Percentiles rank a stretch among this genome's conserved stretches.
These are phyloP conservation scores for Drosophila parabipectinata DNA, from an alignment of 1,140 invertebrate genomes.

Conservation along the genomic window DNA sequence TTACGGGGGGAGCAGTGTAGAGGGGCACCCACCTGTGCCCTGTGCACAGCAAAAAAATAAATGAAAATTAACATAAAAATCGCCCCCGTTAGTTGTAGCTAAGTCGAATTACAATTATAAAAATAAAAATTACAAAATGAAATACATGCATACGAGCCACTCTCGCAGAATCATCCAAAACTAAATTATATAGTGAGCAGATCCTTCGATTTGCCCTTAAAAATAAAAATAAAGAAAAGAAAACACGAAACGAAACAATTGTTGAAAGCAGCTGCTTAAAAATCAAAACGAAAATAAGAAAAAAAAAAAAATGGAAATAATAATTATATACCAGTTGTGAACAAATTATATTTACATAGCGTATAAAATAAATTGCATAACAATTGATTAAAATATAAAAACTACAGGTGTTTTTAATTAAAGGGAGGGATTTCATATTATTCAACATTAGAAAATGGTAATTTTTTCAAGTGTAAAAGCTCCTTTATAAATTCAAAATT, in stretches of 20 bases:
- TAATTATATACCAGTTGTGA: constrained; percentile 82
- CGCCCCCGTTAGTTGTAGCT: constrained; percentile 60
- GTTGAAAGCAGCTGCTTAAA: constrained; percentile 76
- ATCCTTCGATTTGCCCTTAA: constrained; percentile 32
- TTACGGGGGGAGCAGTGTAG: constrained; percentile 1
- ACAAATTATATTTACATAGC: constrained; percentile 82
- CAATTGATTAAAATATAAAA: constrained; percentile 73
- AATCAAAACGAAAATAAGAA: constrained; percentile 61
- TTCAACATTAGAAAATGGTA: too few relatives aligned
- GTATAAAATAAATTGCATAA: constrained; percentile 80
- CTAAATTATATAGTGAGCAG: constrained; percentile 30
- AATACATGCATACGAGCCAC: constrained; percentile 17
- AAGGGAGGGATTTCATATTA: background rate
- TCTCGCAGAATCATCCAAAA: constrained; percentile 10
- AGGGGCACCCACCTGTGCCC: background rate
- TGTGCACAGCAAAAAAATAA: background rate
- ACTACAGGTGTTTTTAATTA: background rate
- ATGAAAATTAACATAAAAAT: background rate
- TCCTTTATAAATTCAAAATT: too few relatives aligned
- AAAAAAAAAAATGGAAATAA: constrained; percentile 38
- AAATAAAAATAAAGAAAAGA: background rate
- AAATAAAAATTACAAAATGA: constrained; percentile 5
- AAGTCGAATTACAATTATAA: constrained; percentile 64
- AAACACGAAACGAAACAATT: constrained; percentile 54
- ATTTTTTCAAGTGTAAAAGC: too few relatives aligned